A percentile compares a stretch with the other conserved stretches of the same genome.
Evolutionary conservation across 2,113 vertebrate species (phyloP).

Genomic region (Trogon surrucura): DNA sequence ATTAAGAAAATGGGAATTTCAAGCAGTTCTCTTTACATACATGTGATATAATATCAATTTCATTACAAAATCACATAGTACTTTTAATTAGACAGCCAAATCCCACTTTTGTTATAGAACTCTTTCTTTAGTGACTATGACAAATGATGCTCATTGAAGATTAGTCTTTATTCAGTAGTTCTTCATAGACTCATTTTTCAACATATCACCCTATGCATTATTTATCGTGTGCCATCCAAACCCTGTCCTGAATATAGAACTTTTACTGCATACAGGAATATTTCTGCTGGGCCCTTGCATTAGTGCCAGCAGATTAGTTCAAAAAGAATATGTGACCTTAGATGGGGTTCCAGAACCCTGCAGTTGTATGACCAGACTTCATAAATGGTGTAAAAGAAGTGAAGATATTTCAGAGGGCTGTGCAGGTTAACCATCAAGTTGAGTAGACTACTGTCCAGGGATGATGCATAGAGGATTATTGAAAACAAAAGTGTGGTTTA

Average conservation of each 20-base stretch:
- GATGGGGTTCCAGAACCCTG: not conserved
- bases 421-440: not conserved
- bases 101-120: not conserved
- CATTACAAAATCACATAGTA: not conserved
- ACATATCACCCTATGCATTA: not conserved
- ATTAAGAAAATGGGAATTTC: not conserved
- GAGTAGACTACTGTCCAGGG: not conserved
- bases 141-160: not conserved
- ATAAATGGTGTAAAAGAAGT: not conserved
- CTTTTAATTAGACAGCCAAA: not conserved
- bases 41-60: not conserved
- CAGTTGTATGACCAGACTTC: not conserved
- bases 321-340: not conserved
- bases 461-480: not conserved
- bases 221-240: not conserved
- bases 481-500: not conserved
- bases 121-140: not conserved
- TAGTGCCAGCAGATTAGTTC: not conserved
- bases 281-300: not conserved
- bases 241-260: not conserved
- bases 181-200: constrained; percentile 15
- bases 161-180: not conserved
- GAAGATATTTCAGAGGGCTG: not conserved
- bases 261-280: not conserved
- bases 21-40: not conserved